A percentile compares a stretch with the other conserved stretches of the same genome.
phyloP scores from a whole-genome alignment of 2,113 vertebrate genomes.

The Maccullochella peelii region DNA sequence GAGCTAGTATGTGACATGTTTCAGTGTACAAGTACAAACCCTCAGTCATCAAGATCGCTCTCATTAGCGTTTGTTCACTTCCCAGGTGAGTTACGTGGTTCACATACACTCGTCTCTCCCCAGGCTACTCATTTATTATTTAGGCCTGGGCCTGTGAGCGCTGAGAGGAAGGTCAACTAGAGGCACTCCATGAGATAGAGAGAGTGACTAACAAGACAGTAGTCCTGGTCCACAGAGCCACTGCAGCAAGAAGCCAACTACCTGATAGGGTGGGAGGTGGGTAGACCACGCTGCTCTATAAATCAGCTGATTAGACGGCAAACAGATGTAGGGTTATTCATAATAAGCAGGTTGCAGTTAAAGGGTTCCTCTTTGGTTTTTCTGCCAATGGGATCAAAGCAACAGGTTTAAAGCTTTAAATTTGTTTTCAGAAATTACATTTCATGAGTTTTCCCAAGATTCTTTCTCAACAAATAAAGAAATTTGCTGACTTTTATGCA shows the following conservation, averaged over 20 bases:
- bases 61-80: slow-evolving; percentile 40
- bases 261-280: neutral
- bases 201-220: slow-evolving; percentile 63
- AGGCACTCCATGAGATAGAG: slow-evolving; percentile 72
- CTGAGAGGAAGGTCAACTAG: slow-evolving; percentile 79
- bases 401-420: neutral
- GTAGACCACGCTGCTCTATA: neutral
- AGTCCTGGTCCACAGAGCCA: slow-evolving; percentile 23
- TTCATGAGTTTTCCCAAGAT: neutral
- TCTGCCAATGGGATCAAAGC: neutral
- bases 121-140: slow-evolving; percentile 82
- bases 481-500: neutral
- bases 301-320: slow-evolving; percentile 32
- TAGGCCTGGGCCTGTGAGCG: slow-evolving; percentile 67
- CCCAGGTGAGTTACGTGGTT: slow-evolving; percentile 42
- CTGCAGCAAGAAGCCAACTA: neutral
- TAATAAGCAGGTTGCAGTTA: neutral
- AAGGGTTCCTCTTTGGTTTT: slow-evolving; percentile 5
- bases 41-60: slow-evolving; percentile 15
- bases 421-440: neutral
- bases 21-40: slow-evolving; percentile 38
- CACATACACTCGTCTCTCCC: slow-evolving; percentile 56
- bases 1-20: slow-evolving; percentile 1
- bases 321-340: slow-evolving; percentile 1
- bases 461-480: neutral